Evolutionary conservation across 2,797 vertebrate genomes (phyloP), one percentile per base, ranked within the genome.

Genomic region (Clarias laeviceps): DNA sequence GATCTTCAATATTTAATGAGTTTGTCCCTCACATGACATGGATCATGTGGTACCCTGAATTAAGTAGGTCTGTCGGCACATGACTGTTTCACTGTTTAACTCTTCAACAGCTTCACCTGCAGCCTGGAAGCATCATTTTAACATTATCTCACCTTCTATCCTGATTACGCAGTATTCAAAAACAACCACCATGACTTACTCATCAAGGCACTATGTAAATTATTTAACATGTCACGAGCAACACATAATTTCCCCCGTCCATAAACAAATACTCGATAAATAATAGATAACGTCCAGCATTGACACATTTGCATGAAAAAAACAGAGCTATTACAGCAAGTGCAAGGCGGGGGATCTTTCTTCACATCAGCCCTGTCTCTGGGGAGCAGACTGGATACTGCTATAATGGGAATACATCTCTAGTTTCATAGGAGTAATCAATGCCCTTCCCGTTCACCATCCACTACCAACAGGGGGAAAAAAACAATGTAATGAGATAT

Each of bases 361-460:
- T 69, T 82, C 85, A 61, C 80, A 82, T 77, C 64, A 70, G 54
- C 45, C 76, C 34, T 15, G 29, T 83, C 85, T 80, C 82, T 40
- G 29, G 59, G 82, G 85, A 86, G 29, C 32, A 65, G 74, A 74
- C 76, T 83, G 54, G 61, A 88, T 88, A 66, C 84, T 74, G 66
- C 66, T 85, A 80, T 80, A 70, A 76, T 74, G 50, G 76, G 80
- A 80, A 84, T 22, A 66, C 17, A 29, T 74, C 77, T 88, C 84
- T 29, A 57, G 54, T 88, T 86, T 88, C 87, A 84, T 76, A 88
- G 65, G 66, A 32, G 69, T 70, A 76, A 85, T 86, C 84, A 72
- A 85, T 86, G 84, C 45, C 77, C 84, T 86, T 88, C 82, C 85
- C 82, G 76, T 83, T 82, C 66, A 79, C 34, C 73, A 57, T 83